Conservation (phyloP, 2,888 invertebrate species). For the Ochlodes sylvanus region DNA sequence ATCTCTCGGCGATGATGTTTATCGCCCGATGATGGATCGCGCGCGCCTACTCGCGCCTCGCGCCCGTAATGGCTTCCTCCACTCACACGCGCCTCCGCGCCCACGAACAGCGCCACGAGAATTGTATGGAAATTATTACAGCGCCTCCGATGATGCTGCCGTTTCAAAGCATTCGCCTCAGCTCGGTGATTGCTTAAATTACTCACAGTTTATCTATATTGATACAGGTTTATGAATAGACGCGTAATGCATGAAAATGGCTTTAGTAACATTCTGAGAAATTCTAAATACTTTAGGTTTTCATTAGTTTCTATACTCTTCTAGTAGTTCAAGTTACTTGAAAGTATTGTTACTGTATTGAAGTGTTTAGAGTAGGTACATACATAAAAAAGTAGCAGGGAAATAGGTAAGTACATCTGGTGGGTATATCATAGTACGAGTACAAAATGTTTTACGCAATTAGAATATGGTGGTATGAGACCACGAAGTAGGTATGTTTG, state of each 20-base stretch:
- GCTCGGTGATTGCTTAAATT: slow-evolving; percentile 16
- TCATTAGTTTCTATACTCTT: too few species aligned
- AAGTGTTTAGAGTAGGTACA: too few species aligned
- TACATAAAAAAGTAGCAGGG: too few species aligned
- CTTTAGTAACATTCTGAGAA: too few species aligned
- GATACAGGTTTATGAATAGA: not conserved
- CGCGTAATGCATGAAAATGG: too few species aligned
- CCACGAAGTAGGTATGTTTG: not conserved
- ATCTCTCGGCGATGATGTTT: slow-evolving; percentile 62
- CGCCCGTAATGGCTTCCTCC: slow-evolving; percentile 44
- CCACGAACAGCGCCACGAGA: slow-evolving; percentile 12
- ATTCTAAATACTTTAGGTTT: too few species aligned
- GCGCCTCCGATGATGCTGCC: slow-evolving; percentile 25
- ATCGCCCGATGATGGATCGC: slow-evolving; percentile 68
- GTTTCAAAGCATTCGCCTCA: slow-evolving; percentile 1
- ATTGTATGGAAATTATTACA: slow-evolving; percentile 39
- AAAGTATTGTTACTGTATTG: too few species aligned
- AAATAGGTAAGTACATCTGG: too few species aligned
- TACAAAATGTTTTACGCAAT: not conserved
- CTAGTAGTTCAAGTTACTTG: too few species aligned
- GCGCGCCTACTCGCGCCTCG: slow-evolving; percentile 43
- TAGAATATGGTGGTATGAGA: not conserved
- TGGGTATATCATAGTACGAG: too few species aligned
- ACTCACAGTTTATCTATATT: not conserved
- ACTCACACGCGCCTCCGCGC: slow-evolving; percentile 41